Evolutionary conservation across 2,888 invertebrate species (phyloP).

Genomic region (Meteorus cinctellus): DNA sequence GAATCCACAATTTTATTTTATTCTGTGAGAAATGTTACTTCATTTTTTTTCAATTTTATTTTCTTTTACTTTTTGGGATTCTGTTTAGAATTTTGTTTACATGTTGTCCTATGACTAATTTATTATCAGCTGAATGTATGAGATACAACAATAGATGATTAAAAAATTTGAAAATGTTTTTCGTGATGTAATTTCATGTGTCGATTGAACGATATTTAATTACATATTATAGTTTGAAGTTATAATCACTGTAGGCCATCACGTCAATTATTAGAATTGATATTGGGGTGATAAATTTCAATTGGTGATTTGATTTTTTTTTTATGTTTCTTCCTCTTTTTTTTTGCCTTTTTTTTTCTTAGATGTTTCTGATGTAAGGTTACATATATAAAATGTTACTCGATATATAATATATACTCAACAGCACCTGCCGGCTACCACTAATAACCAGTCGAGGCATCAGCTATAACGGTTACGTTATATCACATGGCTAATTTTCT

Average conservation of each 20-base stretch:
- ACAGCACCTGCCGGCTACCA: conserved; percentile 45
- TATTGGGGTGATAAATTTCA: conserved; percentile 2
- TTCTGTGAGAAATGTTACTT: too few species aligned
- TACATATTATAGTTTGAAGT: neutral
- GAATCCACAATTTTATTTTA: conserved; percentile 6
- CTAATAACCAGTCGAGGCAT: conserved; percentile 54
- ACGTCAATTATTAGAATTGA: neutral
- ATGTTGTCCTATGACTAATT: neutral
- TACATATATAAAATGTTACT: conserved; percentile 19
- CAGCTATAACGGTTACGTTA: conserved; percentile 53
- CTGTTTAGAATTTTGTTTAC: neutral
- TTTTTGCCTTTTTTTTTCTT: neutral
- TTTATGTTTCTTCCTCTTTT: neutral
- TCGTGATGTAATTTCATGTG: neutral
- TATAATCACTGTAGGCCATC: neutral
- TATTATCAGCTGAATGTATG: neutral
- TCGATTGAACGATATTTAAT: conserved; percentile 14
- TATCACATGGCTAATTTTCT: conserved; percentile 54
- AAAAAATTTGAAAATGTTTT: neutral
- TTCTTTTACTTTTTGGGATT: neutral
- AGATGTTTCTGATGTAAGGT: conserved; percentile 8
- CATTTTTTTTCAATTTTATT: neutral
- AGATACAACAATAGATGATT: neutral
- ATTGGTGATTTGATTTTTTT: neutral
- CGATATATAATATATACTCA: conserved; percentile 26